These are phyloP conservation scores for Bombus vancouverensis DNA, from an alignment of 1,140 invertebrate species.

Conservation along the genomic window DNA sequence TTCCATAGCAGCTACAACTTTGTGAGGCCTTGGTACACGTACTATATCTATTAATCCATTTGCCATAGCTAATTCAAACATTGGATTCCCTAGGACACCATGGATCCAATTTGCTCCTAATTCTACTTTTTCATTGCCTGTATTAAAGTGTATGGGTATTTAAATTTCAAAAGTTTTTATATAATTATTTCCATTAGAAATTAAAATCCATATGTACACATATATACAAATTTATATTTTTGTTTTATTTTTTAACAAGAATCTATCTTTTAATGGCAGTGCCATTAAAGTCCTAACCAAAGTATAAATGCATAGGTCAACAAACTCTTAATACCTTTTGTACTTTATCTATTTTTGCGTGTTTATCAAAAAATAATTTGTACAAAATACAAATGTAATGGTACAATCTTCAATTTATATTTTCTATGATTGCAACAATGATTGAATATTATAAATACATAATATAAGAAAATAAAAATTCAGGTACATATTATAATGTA, in stretches of 20 bases:
- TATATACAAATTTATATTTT: not conserved
- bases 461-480: not conserved
- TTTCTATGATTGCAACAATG: too few species aligned
- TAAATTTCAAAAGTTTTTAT: not conserved
- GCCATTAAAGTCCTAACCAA: not conserved
- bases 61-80: slow-evolving; percentile 93
- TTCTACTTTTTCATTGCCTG: slow-evolving; percentile 87
- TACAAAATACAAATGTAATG: not conserved
- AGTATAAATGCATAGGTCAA: not conserved
- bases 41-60: slow-evolving; percentile 92
- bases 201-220: not conserved
- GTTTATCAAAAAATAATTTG: not conserved
- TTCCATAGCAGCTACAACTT: slow-evolving; percentile 93
- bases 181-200: not conserved
- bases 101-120: slow-evolving; percentile 97
- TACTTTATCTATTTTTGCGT: not conserved
- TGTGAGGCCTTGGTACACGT: slow-evolving; percentile 91
- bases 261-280: not conserved
- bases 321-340: not conserved
- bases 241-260: not conserved
- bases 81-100: slow-evolving; percentile 91
- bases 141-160: not conserved
- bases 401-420: too few species aligned
- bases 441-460: not conserved
- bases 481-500: too few species aligned